A percentile compares a stretch with the other conserved stretches of the same genome.
phyloP scores from a whole-genome alignment of 2,888 invertebrate species.

The Drosophila limbata region DNA sequence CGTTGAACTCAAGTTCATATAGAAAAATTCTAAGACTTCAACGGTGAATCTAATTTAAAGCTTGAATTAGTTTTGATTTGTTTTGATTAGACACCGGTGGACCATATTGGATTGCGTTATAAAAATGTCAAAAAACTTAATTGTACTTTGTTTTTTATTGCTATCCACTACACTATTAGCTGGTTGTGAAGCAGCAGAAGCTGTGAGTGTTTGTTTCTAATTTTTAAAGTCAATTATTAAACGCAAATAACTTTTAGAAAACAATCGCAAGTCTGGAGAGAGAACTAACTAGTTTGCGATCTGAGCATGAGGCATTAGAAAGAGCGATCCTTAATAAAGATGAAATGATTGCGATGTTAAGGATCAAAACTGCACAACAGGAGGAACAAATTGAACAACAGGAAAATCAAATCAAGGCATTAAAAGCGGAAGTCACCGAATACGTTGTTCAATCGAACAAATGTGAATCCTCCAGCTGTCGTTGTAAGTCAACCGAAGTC shows the following conservation, averaged over 20 bases:
- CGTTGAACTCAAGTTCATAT: conserved; percentile 22
- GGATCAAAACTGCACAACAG: conserved; percentile 37
- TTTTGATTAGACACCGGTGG: conserved; percentile 1
- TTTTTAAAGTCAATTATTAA: neutral
- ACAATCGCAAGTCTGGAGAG: conserved; percentile 14
- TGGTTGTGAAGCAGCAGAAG: neutral
- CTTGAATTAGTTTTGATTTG: conserved; percentile 42
- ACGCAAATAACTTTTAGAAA: conserved; percentile 14
- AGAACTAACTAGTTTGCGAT: conserved; percentile 2
- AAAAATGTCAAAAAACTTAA: conserved; percentile 28
- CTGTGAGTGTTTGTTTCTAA: conserved; percentile 13
- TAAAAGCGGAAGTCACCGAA: neutral
- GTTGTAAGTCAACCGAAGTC: conserved; percentile 38
- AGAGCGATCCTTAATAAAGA: conserved; percentile 37
- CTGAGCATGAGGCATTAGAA: conserved; percentile 13
- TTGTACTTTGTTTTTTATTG: conserved; percentile 11
- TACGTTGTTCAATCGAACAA: conserved; percentile 28
- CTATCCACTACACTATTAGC: conserved; percentile 5
- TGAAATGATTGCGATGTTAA: conserved; percentile 48
- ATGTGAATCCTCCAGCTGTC: conserved; percentile 45
- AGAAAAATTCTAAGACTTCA: conserved; percentile 4
- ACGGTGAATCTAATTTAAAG: conserved; percentile 1
- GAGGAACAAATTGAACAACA: conserved; percentile 44
- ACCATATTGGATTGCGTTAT: neutral
- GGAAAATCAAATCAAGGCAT: conserved; percentile 20